Evolutionary conservation across 2,113 vertebrate genomes (phyloP), one percentile per base, ranked within the genome.

Genomic region (Myiagra hebetior): DNA sequence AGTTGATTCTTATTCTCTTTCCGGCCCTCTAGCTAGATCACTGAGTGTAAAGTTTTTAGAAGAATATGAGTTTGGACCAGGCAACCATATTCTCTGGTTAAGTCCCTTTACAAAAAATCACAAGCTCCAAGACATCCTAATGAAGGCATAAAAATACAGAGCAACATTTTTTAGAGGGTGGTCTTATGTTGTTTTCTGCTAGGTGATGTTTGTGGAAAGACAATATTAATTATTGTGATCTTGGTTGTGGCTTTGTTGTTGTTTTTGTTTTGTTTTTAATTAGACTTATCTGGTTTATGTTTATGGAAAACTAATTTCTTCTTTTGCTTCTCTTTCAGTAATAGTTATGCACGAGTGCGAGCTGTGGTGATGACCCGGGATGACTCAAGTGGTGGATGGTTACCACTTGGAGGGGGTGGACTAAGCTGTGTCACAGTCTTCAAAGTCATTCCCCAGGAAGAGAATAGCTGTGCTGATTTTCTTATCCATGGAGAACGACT

Each of bases 281-380:
- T 81, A 80, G 42, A 78, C 28, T 92, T 73, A 42, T 10, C 33
- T 95, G 35, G 23, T 91, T 91, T 92, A 62, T 98, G 86, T 98
- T 98, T 98, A 85, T 89, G 60, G 79, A 94, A 91, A 95, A 78
- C 88, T 97, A 96, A 98, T 94, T 91, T 87, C 22, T 88, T 59
- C 69, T 84, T 98, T 91, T 98, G 64, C 78, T 37, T 98, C 96
- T 98, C 20, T 98, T 98, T 95, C 98, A 99, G 99, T 99, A 98
- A 98, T 98, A 98, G 98, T 98, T 99, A 99, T 98, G 99, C 99
- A 97, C 99, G 99, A 97, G 99, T 99, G 98, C 98, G 99, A 99
- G 99, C 99, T 98, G 99, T 99, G 99, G 99, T 99, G 98, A 99
- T 99, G 99, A 99, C 99, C 98, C 99, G 99, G 97, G 99, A 99